Evolutionary conservation across 2,797 vertebrate genomes (phyloP).

Genomic region (Poliocrania exsul): DNA sequence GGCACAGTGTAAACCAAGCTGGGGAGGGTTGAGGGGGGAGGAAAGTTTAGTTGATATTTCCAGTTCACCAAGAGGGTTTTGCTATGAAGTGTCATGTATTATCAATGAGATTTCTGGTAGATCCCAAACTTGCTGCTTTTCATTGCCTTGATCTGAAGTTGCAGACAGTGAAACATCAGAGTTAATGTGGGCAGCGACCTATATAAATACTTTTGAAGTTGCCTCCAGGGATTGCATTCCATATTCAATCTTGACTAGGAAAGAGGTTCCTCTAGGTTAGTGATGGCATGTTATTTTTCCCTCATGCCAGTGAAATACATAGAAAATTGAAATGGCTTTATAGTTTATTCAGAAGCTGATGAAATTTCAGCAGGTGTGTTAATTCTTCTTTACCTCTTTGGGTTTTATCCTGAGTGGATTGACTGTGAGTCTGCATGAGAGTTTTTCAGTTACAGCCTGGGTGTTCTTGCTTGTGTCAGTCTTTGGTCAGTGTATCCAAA

Average conservation of each 20-base stretch:
- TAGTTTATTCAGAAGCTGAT: neutral
- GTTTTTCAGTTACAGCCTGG: neutral
- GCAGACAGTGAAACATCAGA: neutral
- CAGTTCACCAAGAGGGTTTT: neutral
- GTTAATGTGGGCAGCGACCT: conserved; percentile 41
- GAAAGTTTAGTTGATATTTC: neutral
- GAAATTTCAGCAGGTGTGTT: neutral
- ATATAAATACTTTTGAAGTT: conserved; percentile 6
- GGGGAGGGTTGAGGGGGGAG: no score
- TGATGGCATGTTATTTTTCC: neutral
- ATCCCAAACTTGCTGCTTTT: neutral
- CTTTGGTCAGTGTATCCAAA: neutral
- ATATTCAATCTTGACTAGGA: neutral
- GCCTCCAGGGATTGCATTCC: neutral
- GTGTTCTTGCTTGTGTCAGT: conserved; percentile 14
- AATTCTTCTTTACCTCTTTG: neutral
- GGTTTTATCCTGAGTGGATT: neutral
- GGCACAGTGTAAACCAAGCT: neutral
- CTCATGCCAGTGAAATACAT: neutral
- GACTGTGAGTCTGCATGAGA: neutral
- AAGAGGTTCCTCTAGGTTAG: neutral
- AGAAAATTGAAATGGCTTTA: neutral
- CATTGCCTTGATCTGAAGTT: neutral
- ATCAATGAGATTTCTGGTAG: neutral
- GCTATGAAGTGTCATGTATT: neutral